Conservation (phyloP, 2,888 invertebrate genomes). For the Amphipoea lucens region DNA sequence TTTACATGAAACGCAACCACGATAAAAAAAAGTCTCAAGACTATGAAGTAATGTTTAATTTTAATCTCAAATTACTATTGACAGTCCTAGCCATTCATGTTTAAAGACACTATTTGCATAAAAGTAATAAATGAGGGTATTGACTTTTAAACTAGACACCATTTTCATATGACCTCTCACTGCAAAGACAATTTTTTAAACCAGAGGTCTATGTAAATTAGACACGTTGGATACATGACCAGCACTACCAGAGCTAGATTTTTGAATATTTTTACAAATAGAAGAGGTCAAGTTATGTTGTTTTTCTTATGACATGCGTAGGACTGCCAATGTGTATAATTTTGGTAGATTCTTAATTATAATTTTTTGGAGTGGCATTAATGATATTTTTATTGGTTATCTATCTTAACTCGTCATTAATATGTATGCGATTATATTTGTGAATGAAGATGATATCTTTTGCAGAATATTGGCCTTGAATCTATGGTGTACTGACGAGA, state of each 20-base stretch:
- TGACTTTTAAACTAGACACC: constrained; percentile 30
- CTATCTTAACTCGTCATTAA: constrained; percentile 36
- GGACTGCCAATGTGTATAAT: constrained; percentile 36
- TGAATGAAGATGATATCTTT: constrained; percentile 34
- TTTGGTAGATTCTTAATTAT: constrained; percentile 46
- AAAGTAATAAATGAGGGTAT: constrained; percentile 42
- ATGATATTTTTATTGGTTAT: constrained; percentile 48
- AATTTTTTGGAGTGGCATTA: constrained; percentile 46
- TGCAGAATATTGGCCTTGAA: not conserved
- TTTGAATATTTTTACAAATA: not conserved
- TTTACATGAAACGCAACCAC: not conserved
- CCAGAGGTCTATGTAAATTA: constrained; percentile 25
- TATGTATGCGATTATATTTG: constrained; percentile 30
- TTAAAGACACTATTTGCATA: constrained; percentile 52
- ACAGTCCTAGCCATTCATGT: constrained; percentile 47
- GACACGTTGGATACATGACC: rapidly evolving
- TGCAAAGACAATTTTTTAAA: not conserved
- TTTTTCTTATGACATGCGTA: constrained; percentile 23
- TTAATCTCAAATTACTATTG: constrained; percentile 18
- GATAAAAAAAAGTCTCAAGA: not conserved
- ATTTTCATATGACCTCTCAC: constrained; percentile 14
- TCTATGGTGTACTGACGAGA: not conserved
- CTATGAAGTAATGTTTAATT: constrained; percentile 36
- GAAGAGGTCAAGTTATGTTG: constrained; percentile 16
- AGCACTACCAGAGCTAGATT: not conserved